Evolutionary conservation across 1,140 invertebrate species (phyloP), one percentile per base, ranked within the genome.

Genomic region (Caenorhabditis inopinata): DNA sequence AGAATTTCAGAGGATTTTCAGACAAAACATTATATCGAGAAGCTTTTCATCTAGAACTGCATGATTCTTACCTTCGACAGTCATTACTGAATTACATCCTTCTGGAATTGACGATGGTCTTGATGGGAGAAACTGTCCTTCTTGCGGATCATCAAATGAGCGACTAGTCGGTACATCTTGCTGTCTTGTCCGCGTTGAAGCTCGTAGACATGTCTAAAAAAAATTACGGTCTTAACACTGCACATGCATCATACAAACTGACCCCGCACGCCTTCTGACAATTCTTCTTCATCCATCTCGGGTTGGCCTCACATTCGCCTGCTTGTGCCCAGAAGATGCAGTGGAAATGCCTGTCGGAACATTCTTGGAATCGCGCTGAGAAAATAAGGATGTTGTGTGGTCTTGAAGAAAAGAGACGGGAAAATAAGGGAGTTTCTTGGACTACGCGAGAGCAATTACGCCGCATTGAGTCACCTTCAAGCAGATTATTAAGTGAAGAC

Each of bases 231-330:
- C n/a, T n/a, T n/a, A n/a, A n/a, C n/a, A n/a, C n/a, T n/a, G n/a
- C n/a, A n/a, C n/a, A n/a, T n/a, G n/a, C n/a, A n/a, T n/a, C n/a
- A n/a, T n/a, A 4, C 6, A 18, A 23, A 46, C 68, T 49, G 11
- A 74, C 79, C 35, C 68, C 76, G 47, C 73, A 79, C 9, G 74
- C 29, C 18, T 46, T 62, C 48, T 38, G 47, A 82, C 81, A 82
- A 29, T 82, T 38, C 27, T 23, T 46, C 7, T 73, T 38, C 81
- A 82, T 82, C 62, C 46, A 82, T 16, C 68, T 62, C 1, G 81
- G 81, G 68, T 82, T 82, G 1, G 47, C 11, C 9, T 74, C 46
- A 35, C 81, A 82, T 53, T 82, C 81, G 16, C 68, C 73, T 23
- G 14, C 73, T 38, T 53, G 46, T 21, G 68, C 75, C 79, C 79